Percentiles rank a stretch among this genome's conserved stretches.
Evolutionary conservation across 2,888 invertebrate species (phyloP).

Genomic region (Bombylius major): DNA sequence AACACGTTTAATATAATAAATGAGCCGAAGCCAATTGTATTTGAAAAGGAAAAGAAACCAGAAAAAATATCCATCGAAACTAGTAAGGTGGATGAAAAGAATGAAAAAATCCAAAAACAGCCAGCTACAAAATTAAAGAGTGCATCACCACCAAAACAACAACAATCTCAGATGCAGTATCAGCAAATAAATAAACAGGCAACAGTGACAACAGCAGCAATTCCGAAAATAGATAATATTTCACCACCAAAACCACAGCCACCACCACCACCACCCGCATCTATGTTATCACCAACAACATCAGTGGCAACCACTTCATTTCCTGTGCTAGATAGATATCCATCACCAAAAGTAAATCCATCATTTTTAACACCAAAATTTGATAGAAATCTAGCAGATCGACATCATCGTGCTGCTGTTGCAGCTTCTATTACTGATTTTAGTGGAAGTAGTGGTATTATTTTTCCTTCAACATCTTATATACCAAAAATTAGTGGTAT

Average conservation of each 20-base stretch:
- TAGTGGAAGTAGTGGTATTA: background rate
- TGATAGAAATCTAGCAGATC: slow-evolving; percentile 23
- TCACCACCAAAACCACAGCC: slow-evolving; percentile 11
- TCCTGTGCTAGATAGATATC: slow-evolving; percentile 34
- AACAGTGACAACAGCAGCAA: background rate
- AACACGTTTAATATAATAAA: too few relatives aligned
- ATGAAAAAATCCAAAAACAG: background rate
- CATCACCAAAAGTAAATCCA: slow-evolving; percentile 35
- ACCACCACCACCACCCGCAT: slow-evolving; percentile 11
- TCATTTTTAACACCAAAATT: slow-evolving; percentile 35
- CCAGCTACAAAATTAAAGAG: background rate
- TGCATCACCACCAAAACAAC: background rate
- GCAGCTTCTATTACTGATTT: slow-evolving; percentile 3
- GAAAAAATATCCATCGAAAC: background rate
- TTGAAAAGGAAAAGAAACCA: background rate
- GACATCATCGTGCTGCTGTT: slow-evolving; percentile 11
- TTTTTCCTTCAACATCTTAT: slow-evolving; percentile 22
- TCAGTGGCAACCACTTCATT: slow-evolving; percentile 27
- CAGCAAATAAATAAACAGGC: background rate
- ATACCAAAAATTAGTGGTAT: slow-evolving; percentile 21
- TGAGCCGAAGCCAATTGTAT: background rate
- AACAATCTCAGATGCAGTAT: background rate
- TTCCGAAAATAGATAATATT: background rate
- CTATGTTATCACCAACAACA: slow-evolving; percentile 13
- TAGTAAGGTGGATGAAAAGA: background rate